These are phyloP conservation scores for Zonotrichia albicollis DNA, from an alignment of 2,797 vertebrate genomes.

Conservation along the genomic window DNA sequence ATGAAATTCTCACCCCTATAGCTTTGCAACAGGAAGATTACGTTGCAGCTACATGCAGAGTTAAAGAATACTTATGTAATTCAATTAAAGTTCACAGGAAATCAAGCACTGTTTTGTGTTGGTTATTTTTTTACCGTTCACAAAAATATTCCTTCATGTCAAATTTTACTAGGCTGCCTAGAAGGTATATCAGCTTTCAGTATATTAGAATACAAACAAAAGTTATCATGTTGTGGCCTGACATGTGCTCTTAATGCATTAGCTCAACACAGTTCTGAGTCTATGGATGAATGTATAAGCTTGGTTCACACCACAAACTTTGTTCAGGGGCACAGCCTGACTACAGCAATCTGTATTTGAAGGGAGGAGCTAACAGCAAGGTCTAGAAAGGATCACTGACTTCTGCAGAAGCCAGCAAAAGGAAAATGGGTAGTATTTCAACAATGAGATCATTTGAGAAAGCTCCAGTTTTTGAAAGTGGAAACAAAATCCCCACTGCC, in stretches of 20 bases:
- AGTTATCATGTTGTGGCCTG: background rate
- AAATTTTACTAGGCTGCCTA: background rate
- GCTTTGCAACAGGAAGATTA: background rate
- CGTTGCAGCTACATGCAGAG: background rate
- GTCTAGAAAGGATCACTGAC: background rate
- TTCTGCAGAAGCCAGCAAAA: background rate
- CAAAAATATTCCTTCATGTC: background rate
- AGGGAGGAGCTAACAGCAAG: background rate
- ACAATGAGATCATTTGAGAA: background rate
- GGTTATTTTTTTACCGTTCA: background rate
- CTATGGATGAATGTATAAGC: background rate
- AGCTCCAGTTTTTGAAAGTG: background rate
- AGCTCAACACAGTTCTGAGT: background rate
- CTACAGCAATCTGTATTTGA: fast-evolving
- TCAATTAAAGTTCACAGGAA: background rate
- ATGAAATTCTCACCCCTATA: background rate
- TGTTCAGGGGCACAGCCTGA: background rate
- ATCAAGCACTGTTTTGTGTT: background rate
- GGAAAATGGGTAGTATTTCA: background rate
- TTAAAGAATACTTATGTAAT: background rate
- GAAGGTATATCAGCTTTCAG: background rate
- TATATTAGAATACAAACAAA: background rate
- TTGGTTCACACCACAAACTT: background rate
- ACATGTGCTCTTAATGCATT: background rate
- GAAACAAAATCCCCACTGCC: background rate